phyloP scores from a whole-genome alignment of 2,888 invertebrate species.

The Eilema sororculum region DNA sequence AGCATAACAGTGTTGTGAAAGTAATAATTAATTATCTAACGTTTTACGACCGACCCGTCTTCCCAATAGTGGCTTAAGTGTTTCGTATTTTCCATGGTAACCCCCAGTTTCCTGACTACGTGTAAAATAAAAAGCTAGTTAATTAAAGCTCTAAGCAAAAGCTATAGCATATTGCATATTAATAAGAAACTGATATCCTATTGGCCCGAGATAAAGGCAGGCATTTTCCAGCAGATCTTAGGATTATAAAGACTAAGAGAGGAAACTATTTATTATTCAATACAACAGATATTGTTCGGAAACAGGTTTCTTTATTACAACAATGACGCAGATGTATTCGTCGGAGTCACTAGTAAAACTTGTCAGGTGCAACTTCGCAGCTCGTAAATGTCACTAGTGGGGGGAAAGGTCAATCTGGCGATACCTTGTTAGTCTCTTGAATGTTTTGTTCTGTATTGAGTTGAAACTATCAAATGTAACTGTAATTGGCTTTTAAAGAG shows the following conservation, averaged over 20 bases:
- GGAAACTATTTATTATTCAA: not conserved
- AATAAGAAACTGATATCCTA: not conserved
- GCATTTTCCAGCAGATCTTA: too few species aligned
- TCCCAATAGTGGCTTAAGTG: too few species aligned
- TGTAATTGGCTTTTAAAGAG: not conserved
- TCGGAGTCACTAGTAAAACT: not conserved
- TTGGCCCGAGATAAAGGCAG: not conserved
- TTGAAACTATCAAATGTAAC: not conserved
- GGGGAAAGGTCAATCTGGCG: not conserved
- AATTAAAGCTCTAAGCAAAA: not conserved
- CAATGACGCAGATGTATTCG: conserved; percentile 4
- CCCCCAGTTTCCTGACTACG: too few species aligned
- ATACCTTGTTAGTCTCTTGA: not conserved
- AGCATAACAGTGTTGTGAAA: too few species aligned
- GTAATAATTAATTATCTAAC: too few species aligned
- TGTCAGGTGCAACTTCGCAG: conserved; percentile 14
- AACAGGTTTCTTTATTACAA: not conserved
- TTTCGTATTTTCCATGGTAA: too few species aligned
- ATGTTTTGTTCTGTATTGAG: not conserved
- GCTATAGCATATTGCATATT: too few species aligned
- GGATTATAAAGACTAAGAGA: not conserved
- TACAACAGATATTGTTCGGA: too few species aligned
- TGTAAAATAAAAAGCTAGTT: too few species aligned
- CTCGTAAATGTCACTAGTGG: conserved; percentile 18
- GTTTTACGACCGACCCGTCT: too few species aligned